Conservation (phyloP, 2,888 invertebrate species). For the Pseudococcus longispinus region DNA sequence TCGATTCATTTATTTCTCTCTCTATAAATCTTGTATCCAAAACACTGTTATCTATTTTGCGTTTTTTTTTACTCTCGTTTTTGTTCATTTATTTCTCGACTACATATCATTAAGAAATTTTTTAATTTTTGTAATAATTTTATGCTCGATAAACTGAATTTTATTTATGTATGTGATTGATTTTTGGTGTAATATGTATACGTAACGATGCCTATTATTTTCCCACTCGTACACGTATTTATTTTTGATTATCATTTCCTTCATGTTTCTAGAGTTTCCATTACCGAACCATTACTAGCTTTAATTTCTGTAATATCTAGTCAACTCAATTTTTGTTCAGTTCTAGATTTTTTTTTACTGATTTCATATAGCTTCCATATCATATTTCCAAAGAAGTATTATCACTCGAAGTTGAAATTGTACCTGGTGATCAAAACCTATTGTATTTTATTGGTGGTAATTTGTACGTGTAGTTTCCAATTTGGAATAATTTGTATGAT, state of each 20-base stretch:
- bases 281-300: not conserved
- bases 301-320: not conserved
- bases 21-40: not conserved
- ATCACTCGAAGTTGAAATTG: too few relatives aligned
- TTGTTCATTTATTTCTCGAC: not conserved
- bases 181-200: not conserved
- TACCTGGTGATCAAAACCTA: too few relatives aligned
- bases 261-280: not conserved
- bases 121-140: slow-evolving; percentile 40
- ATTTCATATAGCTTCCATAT: too few relatives aligned
- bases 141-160: not conserved
- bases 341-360: not conserved
- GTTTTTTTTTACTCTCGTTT: slow-evolving; percentile 18
- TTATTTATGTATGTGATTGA: not conserved
- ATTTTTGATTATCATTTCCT: not conserved
- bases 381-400: too few relatives aligned
- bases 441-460: too few relatives aligned
- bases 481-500: too few relatives aligned
- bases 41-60: slow-evolving; percentile 18
- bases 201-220: not conserved
- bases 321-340: not conserved
- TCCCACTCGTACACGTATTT: not conserved
- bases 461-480: too few relatives aligned
- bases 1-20: not conserved
- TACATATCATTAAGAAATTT: slow-evolving; percentile 20